phyloP scores from a whole-genome alignment of 2,888 invertebrate genomes.

The Polymixis lichenea region DNA sequence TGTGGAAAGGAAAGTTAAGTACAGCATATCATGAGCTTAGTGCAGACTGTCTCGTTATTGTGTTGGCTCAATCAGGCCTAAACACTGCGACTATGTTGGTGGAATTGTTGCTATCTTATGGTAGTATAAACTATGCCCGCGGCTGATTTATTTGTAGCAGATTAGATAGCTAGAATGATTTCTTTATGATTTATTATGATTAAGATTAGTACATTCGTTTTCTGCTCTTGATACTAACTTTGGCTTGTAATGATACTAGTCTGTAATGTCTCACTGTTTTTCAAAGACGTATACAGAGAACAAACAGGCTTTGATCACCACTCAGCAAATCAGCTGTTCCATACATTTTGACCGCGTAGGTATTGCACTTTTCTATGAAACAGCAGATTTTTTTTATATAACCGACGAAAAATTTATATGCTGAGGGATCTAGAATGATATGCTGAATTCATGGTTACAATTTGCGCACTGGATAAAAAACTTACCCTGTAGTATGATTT shows the following conservation, averaged over 20 bases:
- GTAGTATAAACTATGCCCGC: background rate
- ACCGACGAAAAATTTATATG: too few relatives aligned
- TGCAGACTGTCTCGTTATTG: slow-evolving; percentile 41
- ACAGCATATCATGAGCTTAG: slow-evolving; percentile 47
- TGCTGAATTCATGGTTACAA: too few relatives aligned
- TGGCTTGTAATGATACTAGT: background rate
- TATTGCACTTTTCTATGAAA: too few relatives aligned
- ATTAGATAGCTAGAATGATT: slow-evolving; percentile 5
- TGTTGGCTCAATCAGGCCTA: slow-evolving; percentile 33
- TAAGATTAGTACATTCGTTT: background rate
- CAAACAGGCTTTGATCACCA: background rate
- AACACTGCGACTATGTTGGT: slow-evolving; percentile 18
- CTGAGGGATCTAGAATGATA: too few relatives aligned
- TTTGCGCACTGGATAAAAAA: too few relatives aligned
- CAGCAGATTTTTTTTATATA: too few relatives aligned
- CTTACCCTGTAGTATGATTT: too few relatives aligned
- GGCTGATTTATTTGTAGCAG: slow-evolving; percentile 12
- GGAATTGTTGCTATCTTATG: background rate
- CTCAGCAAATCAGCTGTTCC: too few relatives aligned
- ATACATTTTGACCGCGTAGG: too few relatives aligned
- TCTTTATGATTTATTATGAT: slow-evolving; percentile 22
- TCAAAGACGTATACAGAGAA: background rate
- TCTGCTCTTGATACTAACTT: background rate
- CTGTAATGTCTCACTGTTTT: background rate
- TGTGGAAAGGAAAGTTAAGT: slow-evolving; percentile 59